Percentiles rank a stretch among this genome's conserved stretches.
These are phyloP conservation scores for Triplophysa bombifrons DNA, from an alignment of 2,797 vertebrate genomes.

Conservation along the genomic window DNA sequence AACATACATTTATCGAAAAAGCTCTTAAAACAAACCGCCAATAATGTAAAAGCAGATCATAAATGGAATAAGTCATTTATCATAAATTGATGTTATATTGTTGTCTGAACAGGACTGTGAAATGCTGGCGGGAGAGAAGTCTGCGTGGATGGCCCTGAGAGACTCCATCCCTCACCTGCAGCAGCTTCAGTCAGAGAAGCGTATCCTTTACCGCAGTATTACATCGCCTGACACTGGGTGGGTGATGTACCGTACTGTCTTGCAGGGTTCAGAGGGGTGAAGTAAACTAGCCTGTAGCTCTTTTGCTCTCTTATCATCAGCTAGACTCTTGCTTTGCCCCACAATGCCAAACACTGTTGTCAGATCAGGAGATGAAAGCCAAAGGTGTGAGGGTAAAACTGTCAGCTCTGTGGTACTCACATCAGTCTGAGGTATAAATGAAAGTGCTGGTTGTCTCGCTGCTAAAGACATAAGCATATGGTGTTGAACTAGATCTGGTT, in stretches of 20 bases:
- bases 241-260: not conserved
- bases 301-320: constrained; percentile 8
- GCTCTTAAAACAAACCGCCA: too few species aligned
- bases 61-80: not conserved
- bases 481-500: too few species aligned
- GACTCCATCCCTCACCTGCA: constrained; percentile 78
- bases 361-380: not conserved
- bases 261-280: not conserved
- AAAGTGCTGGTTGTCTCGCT: too few species aligned
- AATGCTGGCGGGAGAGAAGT: constrained; percentile 83
- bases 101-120: constrained; percentile 78
- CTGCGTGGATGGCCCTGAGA: constrained; percentile 77
- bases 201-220: constrained; percentile 81
- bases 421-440: too few species aligned
- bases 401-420: too few species aligned
- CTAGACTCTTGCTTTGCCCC: not conserved
- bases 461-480: too few species aligned
- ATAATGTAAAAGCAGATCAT: too few species aligned
- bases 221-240: not conserved
- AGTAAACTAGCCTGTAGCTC: constrained; percentile 18
- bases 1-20: too few species aligned
- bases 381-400: not conserved
- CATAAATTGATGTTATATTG: not conserved
- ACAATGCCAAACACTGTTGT: not conserved
- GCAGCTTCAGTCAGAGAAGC: constrained; percentile 76